These are phyloP conservation scores for Heliocidaris tuberculata DNA, from an alignment of 35 echinoderm and acorn worm species.

Conservation along the genomic window DNA sequence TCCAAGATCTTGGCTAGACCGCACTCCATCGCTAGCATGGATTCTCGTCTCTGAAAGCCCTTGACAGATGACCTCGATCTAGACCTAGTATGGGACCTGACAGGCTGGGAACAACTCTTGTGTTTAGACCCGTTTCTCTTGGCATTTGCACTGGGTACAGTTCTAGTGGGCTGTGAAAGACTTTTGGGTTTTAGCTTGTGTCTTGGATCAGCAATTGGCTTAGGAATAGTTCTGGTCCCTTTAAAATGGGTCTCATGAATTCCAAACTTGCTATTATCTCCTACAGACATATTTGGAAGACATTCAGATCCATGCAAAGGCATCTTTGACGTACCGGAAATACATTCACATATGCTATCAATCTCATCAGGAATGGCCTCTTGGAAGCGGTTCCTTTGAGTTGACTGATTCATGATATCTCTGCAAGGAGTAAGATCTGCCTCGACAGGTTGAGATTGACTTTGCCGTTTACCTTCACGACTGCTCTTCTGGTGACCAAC, in stretches of 20 bases:
- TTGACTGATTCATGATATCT: background rate
- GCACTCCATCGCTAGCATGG: background rate
- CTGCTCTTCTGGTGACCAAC: background rate
- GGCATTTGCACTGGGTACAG: no score
- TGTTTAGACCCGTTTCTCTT: background rate
- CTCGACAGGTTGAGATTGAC: background rate
- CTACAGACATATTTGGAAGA: background rate
- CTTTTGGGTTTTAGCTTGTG: background rate
- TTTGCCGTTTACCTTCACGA: background rate
- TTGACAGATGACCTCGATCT: no score
- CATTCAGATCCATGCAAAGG: background rate
- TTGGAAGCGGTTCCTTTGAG: background rate
- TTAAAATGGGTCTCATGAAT: background rate
- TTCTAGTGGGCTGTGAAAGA: background rate
- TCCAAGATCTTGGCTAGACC: constrained; percentile 4
- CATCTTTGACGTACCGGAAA: background rate
- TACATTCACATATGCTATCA: background rate
- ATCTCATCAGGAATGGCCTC: background rate
- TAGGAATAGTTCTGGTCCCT: background rate
- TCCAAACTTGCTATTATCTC: background rate
- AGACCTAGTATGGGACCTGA: no score
- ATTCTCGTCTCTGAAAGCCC: background rate
- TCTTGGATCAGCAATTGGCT: background rate
- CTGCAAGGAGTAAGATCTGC: background rate
- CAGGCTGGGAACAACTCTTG: background rate